Percentiles rank a stretch among this genome's conserved stretches.
These are phyloP conservation scores for Megaleporinus macrocephalus DNA, from an alignment of 2,113 vertebrate genomes.

Conservation along the genomic window DNA sequence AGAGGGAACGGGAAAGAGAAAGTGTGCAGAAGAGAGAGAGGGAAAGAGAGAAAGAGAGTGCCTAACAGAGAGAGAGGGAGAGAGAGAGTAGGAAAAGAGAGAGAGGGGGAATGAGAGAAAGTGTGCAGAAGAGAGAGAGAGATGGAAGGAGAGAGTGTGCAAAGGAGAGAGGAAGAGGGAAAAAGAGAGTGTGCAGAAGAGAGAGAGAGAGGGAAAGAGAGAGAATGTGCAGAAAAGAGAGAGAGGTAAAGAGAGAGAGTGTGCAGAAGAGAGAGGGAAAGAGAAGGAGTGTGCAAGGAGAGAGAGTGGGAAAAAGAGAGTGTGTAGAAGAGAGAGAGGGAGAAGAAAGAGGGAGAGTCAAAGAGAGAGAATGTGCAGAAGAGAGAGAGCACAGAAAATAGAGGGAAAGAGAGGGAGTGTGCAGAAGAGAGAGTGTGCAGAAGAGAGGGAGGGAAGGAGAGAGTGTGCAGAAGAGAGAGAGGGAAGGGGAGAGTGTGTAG, in stretches of 20 bases:
- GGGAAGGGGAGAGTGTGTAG: too few relatives aligned
- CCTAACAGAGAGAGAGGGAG: too few relatives aligned
- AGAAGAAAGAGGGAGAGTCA: constrained; percentile 25
- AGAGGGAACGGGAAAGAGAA: too few relatives aligned
- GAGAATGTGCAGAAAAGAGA: neutral
- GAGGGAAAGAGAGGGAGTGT: neutral
- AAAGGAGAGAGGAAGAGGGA: neutral
- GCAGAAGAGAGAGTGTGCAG: too few relatives aligned
- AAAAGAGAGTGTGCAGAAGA: neutral
- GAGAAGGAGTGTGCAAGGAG: neutral
- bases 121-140: neutral
- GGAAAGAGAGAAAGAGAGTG: too few relatives aligned
- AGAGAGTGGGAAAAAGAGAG: neutral
- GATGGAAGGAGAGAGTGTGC: neutral
- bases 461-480: too few relatives aligned
- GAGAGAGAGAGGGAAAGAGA: neutral
- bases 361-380: too few relatives aligned
- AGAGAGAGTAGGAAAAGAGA: too few relatives aligned
- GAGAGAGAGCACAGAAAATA: neutral
- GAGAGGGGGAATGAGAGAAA: too few relatives aligned
- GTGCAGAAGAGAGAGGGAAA: neutral
- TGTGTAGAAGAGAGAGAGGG: neutral
- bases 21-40: too few relatives aligned
- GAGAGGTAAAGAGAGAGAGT: neutral
- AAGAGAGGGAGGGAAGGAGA: too few relatives aligned